Conservation (phyloP, 1,140 invertebrate genomes). For the Ostrea denselamellosa region DNA sequence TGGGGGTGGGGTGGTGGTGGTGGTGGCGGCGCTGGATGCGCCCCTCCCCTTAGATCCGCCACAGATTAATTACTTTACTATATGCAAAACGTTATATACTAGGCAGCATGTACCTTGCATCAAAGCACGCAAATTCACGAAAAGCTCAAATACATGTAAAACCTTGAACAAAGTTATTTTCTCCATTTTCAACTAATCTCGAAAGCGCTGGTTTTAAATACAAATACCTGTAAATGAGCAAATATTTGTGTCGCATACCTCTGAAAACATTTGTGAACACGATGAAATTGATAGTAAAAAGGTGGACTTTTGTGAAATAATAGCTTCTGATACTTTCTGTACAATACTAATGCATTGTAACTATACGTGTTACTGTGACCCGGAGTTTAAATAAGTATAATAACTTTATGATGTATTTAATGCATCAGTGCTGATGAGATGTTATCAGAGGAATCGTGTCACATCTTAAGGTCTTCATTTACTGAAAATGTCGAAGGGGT, state of each 20-base stretch:
- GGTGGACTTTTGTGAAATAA: neutral
- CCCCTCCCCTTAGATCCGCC: no score
- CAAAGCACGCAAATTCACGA: no score
- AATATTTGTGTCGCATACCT: neutral
- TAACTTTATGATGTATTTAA: conserved; percentile 35
- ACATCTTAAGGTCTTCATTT: conserved; percentile 32
- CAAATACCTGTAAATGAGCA: neutral
- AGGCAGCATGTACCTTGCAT: no score
- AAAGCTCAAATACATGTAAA: no score
- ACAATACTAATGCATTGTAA: neutral
- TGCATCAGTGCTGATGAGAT: conserved; percentile 19
- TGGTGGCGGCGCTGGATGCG: no score
- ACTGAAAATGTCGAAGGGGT: neutral
- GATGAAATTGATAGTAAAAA: neutral
- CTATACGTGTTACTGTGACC: neutral
- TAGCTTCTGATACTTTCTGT: neutral
- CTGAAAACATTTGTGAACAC: neutral
- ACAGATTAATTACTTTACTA: no score
- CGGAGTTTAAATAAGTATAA: neutral
- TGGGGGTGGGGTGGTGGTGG: no score
- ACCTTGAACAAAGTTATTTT: no score
- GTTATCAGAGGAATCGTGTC: neutral
- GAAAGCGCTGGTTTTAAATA: neutral
- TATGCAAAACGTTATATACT: no score
- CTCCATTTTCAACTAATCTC: no score